Percentiles rank a stretch among this genome's conserved stretches.
Conservation (phyloP, 2,888 invertebrate species). For the Koerneria pararmatus region DNA sequence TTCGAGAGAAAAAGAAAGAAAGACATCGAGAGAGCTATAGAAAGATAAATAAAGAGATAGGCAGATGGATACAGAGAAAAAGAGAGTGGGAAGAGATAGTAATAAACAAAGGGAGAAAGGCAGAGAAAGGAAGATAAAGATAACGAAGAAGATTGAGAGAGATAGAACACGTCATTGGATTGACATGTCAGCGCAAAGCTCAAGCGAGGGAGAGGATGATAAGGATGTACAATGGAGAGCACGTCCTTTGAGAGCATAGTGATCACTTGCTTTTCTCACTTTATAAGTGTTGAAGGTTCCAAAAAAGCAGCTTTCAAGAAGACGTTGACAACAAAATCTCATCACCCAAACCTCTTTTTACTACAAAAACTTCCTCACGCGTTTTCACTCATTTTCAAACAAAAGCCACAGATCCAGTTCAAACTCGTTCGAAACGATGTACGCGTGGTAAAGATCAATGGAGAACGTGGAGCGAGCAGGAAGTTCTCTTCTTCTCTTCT, state of each 20-base stretch:
- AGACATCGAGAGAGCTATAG: not conserved
- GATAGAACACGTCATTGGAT: not conserved
- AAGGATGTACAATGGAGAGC: not conserved
- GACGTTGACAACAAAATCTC: too few species aligned
- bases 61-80: not conserved
- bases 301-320: too few species aligned
- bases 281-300: too few species aligned
- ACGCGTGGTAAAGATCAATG: too few species aligned
- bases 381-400: too few species aligned
- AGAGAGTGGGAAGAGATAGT: not conserved
- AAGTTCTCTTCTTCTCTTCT: too few species aligned
- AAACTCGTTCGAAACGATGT: too few species aligned
- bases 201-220: not conserved
- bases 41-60: not conserved
- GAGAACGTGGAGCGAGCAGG: too few species aligned
- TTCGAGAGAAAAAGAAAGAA: not conserved
- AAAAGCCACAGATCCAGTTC: too few species aligned
- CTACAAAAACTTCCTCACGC: too few species aligned
- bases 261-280: too few species aligned
- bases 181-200: not conserved
- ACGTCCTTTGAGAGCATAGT: not conserved
- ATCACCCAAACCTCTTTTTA: too few species aligned
- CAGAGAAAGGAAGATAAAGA: not conserved
- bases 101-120: not conserved
- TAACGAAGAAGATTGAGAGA: not conserved